Evolutionary conservation across 2,888 invertebrate species (phyloP).

Genomic region (Encarsia formosa): DNA sequence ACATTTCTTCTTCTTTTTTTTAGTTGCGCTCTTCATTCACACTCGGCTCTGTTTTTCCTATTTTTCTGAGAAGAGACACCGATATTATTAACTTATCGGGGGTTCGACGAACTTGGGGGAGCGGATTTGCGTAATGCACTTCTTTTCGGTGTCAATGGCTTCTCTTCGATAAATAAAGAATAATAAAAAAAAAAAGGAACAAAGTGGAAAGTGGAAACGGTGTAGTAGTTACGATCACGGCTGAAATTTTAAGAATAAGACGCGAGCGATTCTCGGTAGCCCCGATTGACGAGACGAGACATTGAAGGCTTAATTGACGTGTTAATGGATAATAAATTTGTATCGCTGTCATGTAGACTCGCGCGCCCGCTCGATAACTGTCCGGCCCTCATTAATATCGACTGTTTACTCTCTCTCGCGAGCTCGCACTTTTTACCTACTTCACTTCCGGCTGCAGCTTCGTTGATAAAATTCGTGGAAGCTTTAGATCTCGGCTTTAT

Average conservation of each 20-base stretch:
- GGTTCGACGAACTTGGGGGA: conserved; percentile 21
- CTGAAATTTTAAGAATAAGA: too few relatives aligned
- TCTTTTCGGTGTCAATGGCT: conserved; percentile 19
- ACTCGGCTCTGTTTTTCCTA: too few relatives aligned
- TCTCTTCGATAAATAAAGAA: background rate
- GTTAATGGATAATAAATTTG: conserved; percentile 47
- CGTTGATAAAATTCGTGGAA: too few relatives aligned
- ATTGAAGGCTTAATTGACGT: conserved; percentile 41
- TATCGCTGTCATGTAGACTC: conserved; percentile 32
- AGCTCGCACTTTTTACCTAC: too few relatives aligned
- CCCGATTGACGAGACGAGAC: too few relatives aligned
- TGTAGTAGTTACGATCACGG: too few relatives aligned
- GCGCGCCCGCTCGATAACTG: conserved; percentile 37
- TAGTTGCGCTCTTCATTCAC: too few relatives aligned
- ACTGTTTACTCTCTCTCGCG: too few relatives aligned
- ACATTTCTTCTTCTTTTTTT: too few relatives aligned
- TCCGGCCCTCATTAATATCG: conserved; percentile 36
- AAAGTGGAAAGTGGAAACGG: background rate
- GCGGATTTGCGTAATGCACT: conserved; percentile 25
- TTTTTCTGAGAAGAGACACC: conserved; percentile 2
- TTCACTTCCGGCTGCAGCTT: too few relatives aligned
- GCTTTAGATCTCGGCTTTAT: too few relatives aligned
- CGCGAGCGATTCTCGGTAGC: too few relatives aligned
- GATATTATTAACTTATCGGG: conserved; percentile 28
- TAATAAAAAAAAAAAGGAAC: background rate